Evolutionary conservation across 1,140 invertebrate species (phyloP).

Genomic region (Bombus terrestris): DNA sequence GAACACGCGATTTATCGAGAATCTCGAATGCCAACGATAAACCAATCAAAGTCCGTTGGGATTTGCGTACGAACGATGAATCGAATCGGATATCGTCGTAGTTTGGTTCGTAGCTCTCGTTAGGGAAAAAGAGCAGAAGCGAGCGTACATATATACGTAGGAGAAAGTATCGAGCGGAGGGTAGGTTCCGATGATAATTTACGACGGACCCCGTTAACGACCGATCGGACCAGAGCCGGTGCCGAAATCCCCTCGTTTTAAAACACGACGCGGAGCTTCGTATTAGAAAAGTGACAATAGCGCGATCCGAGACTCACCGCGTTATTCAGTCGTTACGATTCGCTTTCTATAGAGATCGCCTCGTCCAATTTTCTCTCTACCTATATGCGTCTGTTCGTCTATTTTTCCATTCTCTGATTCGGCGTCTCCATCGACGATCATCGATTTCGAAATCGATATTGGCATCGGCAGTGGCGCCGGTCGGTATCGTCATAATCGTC

Average conservation of each 20-base stretch:
- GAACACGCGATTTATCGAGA: no score
- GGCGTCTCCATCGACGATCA: not conserved
- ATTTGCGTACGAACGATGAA: no score
- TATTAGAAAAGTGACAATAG: not conserved
- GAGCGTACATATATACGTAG: no score
- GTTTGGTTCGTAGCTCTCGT: no score
- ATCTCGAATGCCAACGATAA: no score
- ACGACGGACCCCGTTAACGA: no score
- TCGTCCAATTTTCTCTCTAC: not conserved
- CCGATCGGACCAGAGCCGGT: not conserved
- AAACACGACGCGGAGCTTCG: not conserved
- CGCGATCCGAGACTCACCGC: not conserved
- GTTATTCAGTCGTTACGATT: not conserved
- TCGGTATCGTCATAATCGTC: no score
- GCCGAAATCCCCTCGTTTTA: not conserved
- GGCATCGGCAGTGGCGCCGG: not conserved
- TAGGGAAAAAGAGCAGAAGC: no score
- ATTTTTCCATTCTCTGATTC: not conserved
- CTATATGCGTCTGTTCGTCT: not conserved
- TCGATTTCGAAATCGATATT: not conserved
- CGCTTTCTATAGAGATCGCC: not conserved
- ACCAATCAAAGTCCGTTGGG: no score
- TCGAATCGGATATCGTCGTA: no score
- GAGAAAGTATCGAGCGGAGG: no score
- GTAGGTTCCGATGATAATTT: no score